Evolutionary conservation across 1,140 invertebrate species (phyloP), one percentile per base, ranked within the genome.

Genomic region (Andricus grossulariae): DNA sequence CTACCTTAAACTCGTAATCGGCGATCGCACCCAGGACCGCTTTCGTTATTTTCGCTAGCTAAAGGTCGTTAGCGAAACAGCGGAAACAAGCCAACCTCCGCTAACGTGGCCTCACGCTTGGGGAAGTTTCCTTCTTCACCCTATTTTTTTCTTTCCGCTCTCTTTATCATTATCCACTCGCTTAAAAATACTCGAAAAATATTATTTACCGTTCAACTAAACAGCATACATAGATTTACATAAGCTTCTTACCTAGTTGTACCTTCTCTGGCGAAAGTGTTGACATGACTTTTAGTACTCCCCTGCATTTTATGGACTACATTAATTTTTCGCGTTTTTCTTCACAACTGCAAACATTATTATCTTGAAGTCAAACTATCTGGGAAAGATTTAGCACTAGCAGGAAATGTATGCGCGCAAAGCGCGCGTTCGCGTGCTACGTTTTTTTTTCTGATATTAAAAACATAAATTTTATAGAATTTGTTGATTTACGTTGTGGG

Each of bases 1-100:
- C 82, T 82, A 81, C 79, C 80, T 82, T 80, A 81, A 83, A 82
- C 79, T 83, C 73, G 78, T 79, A 81, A 84, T 83, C 79, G 75
- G 51, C 66, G 72, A 71, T 45, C 25, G 76, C 54, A 50, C 19
- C 25, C 12, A 50, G 55, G 12, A 45, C 19, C 51, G 71, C 54
- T 70, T 39, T 18, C 21, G 55, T 72, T 55, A 19, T 76, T 49
- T 45, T 76, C 25, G 60, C 49, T 57, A 25, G 15, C 52, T 16
- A 57, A 32, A 45, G 72, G 25, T 82, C 74, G 81, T 82, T 83
- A 83, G 80, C 72, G 72, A 70, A 78, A 80, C 82, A 82, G 60
- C 71, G 70, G 52, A 78, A 82, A 80, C 76, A 49, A 78, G 75
- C 15, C 55, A 50, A 76, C 18, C 74, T 80, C 73, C 70, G 76